These are phyloP conservation scores for Erynnis tages DNA, from an alignment of 2,888 invertebrate genomes.

Conservation along the genomic window DNA sequence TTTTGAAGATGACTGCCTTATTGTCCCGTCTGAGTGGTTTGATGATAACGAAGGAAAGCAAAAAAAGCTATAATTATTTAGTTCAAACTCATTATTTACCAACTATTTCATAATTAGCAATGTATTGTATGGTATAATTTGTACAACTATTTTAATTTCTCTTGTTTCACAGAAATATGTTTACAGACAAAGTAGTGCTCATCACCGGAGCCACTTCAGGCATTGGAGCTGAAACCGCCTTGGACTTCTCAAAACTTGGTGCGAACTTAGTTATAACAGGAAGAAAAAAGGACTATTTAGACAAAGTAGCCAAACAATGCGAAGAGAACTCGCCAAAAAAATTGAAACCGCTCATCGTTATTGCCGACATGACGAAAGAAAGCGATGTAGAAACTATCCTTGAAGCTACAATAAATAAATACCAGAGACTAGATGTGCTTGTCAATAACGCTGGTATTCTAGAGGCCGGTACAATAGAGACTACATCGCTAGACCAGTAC, in stretches of 20 bases:
- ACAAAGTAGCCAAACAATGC: constrained; percentile 83
- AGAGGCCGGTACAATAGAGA: constrained; percentile 90
- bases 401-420: constrained; percentile 84
- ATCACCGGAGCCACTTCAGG: constrained; percentile 88
- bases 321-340: constrained; percentile 55
- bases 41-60: too few relatives aligned
- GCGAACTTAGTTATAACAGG: constrained; percentile 84
- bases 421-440: constrained; percentile 86
- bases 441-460: constrained; percentile 95
- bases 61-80: too few relatives aligned
- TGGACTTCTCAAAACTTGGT: constrained; percentile 84
- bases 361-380: constrained; percentile 86
- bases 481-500: constrained; percentile 89
- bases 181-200: constrained; percentile 82
- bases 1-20: too few relatives aligned
- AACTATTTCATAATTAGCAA: too few relatives aligned
- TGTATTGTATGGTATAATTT: too few relatives aligned
- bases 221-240: constrained; percentile 86
- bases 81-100: too few relatives aligned
- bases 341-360: constrained; percentile 76
- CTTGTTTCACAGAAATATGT: constrained; percentile 50
- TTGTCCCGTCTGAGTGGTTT: too few relatives aligned
- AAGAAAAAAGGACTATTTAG: constrained; percentile 86
- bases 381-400: constrained; percentile 84
- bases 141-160: neutral